Evolutionary conservation across 2,888 invertebrate species (phyloP).

Genomic region (Epinotia bilunana): DNA sequence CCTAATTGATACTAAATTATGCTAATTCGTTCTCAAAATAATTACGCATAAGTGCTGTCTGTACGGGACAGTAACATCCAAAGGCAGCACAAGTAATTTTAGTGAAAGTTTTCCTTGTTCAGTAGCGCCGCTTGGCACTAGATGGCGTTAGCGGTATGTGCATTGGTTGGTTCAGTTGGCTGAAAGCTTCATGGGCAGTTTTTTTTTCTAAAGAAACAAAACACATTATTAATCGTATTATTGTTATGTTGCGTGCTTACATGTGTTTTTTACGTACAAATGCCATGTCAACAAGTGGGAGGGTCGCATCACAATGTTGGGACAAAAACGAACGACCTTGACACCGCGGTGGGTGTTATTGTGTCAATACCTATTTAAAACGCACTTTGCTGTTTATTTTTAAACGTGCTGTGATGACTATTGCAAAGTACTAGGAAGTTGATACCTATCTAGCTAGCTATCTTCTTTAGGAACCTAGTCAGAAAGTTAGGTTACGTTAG

Average conservation of each 20-base stretch:
- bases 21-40: too few species aligned
- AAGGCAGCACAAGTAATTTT: neutral
- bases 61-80: neutral
- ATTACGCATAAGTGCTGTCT: too few species aligned
- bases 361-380: conserved; percentile 34
- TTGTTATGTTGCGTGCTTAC: neutral
- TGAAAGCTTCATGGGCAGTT: neutral
- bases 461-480: neutral
- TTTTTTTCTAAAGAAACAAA: neutral
- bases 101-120: conserved; percentile 25
- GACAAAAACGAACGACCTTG: conserved; percentile 40
- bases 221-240: neutral
- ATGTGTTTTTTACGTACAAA: neutral
- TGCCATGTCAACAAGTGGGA: conserved; percentile 31
- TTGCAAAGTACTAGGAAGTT: neutral
- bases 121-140: conserved; percentile 38
- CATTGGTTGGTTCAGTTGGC: neutral
- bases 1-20: too few species aligned
- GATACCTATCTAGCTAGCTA: neutral
- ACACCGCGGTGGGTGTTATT: conserved; percentile 41
- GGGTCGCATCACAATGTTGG: conserved; percentile 25
- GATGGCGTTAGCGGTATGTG: conserved; percentile 29
- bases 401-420: conserved; percentile 20
- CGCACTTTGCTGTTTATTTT: conserved; percentile 30
- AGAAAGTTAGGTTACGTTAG: neutral